Evolutionary conservation across 1,140 invertebrate species (phyloP).

Genomic region (Homalodisca vitripennis): DNA sequence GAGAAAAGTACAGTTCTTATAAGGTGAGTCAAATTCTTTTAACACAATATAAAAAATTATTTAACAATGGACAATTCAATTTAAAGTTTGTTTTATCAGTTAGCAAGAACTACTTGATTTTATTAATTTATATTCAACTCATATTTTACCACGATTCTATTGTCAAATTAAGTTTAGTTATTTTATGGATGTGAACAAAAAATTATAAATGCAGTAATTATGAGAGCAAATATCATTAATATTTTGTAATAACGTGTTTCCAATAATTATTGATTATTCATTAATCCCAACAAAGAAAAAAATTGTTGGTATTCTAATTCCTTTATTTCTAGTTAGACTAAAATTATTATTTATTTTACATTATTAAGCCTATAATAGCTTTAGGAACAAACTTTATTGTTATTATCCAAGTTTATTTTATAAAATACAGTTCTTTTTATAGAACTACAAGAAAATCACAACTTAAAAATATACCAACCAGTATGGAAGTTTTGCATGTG

Average conservation of each 20-base stretch:
- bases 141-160: not conserved
- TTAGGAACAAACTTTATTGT: not conserved
- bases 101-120: not conserved
- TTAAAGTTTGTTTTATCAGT: not conserved
- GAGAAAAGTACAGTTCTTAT: constrained; percentile 8
- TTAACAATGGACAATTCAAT: not conserved
- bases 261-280: not conserved
- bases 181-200: not conserved
- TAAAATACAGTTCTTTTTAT: not conserved
- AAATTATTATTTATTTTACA: not conserved
- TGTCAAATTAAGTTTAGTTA: not conserved
- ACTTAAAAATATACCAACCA: not conserved
- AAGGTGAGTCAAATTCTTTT: not conserved
- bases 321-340: not conserved
- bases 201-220: not conserved
- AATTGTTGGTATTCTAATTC: not conserved
- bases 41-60: not conserved
- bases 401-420: not conserved
- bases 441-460: not conserved
- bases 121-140: constrained; percentile 10
- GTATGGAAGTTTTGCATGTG: not conserved
- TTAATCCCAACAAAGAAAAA: not conserved
- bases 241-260: too few relatives aligned
- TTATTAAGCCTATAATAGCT: not conserved
- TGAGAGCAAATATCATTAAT: not conserved